Conservation (phyloP, 2,113 vertebrate genomes). For the Rhea americana region DNA sequence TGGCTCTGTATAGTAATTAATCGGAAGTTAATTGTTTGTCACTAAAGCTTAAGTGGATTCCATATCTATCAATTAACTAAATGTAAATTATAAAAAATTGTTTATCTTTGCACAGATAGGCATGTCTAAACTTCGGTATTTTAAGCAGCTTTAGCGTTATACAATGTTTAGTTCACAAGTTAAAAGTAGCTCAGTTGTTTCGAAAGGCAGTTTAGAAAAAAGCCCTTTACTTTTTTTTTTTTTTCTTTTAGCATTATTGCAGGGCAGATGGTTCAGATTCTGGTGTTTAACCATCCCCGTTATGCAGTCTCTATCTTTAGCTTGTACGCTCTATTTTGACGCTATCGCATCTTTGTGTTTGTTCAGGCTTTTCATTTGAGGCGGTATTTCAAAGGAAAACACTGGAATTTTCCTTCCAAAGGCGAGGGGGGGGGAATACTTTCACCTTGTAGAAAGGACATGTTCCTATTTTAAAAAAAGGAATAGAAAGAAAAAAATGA, state of each 20-base stretch:
- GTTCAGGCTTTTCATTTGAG: slow-evolving; percentile 71
- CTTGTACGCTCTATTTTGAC: slow-evolving; percentile 47
- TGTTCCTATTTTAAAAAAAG: slow-evolving; percentile 40
- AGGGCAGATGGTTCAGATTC: slow-evolving; percentile 58
- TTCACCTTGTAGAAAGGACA: slow-evolving; percentile 75
- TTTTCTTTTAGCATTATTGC: slow-evolving; percentile 13
- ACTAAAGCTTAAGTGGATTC: slow-evolving; percentile 15
- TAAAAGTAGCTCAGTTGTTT: slow-evolving; percentile 61
- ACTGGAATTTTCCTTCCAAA: slow-evolving; percentile 70
- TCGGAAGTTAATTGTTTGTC: slow-evolving; percentile 57
- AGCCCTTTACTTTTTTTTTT: slow-evolving; percentile 35
- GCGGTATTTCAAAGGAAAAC: slow-evolving; percentile 70
- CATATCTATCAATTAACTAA: slow-evolving; percentile 67
- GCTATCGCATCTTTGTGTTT: slow-evolving; percentile 62
- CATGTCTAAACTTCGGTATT: slow-evolving; percentile 57
- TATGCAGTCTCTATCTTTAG: slow-evolving; percentile 58
- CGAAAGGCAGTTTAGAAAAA: slow-evolving; percentile 58
- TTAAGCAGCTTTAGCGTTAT: slow-evolving; percentile 56
- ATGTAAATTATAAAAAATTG: slow-evolving; percentile 63
- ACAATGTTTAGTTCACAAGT: slow-evolving; percentile 57
- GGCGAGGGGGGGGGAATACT: slow-evolving; percentile 28
- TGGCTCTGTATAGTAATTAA: slow-evolving; percentile 19
- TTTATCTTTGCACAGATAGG: slow-evolving; percentile 48
- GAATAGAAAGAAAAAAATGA: background rate
- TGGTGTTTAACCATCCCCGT: slow-evolving; percentile 54